Percentiles rank a stretch among this genome's conserved stretches.
phyloP scores from a whole-genome alignment of 2,888 invertebrate species.

The Opisthograptis luteolata region DNA sequence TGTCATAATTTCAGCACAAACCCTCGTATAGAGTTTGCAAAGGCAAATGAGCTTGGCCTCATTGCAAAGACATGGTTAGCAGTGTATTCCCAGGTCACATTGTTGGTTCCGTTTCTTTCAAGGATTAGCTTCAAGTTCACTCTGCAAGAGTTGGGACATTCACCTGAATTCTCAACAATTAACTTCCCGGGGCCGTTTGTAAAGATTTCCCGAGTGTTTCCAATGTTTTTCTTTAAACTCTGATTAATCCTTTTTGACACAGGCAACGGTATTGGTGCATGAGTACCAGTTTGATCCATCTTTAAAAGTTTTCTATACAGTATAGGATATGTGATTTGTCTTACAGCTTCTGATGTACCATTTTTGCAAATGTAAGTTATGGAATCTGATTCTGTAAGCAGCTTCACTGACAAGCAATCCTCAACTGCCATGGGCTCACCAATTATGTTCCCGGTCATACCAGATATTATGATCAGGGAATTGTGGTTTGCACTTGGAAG shows the following conservation, averaged over 20 bases:
- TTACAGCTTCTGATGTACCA: conserved; percentile 82
- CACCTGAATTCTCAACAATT: conserved; percentile 88
- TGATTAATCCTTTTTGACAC: conserved; percentile 77
- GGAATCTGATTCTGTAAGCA: conserved; percentile 81
- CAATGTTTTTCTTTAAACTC: conserved; percentile 83
- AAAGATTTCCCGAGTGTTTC: conserved; percentile 83
- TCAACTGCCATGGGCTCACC: conserved; percentile 85
- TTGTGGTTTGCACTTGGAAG: conserved; percentile 82
- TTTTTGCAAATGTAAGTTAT: conserved; percentile 85
- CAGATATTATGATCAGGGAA: conserved; percentile 88
- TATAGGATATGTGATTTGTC: conserved; percentile 63
- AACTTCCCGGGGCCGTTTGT: conserved; percentile 86
- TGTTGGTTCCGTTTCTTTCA: conserved; percentile 80
- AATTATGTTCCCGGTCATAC: conserved; percentile 87
- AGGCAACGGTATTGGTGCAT: conserved; percentile 54
- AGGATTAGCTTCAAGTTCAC: conserved; percentile 85
- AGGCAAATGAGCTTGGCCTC: conserved; percentile 88
- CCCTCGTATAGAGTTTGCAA: conserved; percentile 86
- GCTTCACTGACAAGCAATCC: conserved; percentile 84
- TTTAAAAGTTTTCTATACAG: conserved; percentile 65
- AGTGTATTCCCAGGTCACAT: conserved; percentile 85
- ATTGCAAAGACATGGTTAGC: conserved; percentile 88
- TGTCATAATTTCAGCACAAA: conserved; percentile 94
- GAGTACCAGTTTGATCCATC: conserved; percentile 56
- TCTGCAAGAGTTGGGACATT: conserved; percentile 88